Evolutionary conservation across 2,797 vertebrate genomes (phyloP), one percentile per base, ranked within the genome.

Genomic region (Cossypha heuglini): DNA sequence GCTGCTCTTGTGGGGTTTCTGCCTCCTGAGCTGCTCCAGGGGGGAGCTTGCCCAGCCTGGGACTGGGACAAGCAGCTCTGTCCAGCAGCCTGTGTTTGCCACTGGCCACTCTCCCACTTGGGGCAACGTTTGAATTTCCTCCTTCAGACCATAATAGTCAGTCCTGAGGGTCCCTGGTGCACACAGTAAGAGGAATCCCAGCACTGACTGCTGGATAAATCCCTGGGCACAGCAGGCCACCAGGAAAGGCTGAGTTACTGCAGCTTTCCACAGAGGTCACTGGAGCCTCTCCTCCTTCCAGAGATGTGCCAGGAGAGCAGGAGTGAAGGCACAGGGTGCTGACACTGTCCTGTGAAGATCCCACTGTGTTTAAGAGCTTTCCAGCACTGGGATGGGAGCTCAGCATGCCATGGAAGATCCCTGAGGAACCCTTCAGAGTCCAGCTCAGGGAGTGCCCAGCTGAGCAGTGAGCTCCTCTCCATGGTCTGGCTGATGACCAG

Each of bases 1-100:
- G 33, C 19, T 67, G 16, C 21, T 75, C 54, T 18, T 0, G 0
- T 9, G 0, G 3, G 16, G 13, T 43, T 88, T 68, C 38, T 69
- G 37, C 45, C 22, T 67, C 40, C 71, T 52, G 42, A 83, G 46
- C 67, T 77, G 38, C 25, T 35, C 45, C 31, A 11, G 24, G 10
- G 11, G 18, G 5, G 16, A 29, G 5, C 4, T 52, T 58, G 33
- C 24, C 15, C 51, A 71, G 26, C 5, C 24, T 38, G 46, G 24
- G 43, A 19, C 0, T 31, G 40, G 37, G 55, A 46, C 46, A 19
- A 25, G 46, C 45, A 42, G 20, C 31, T 46, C 43, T 13, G 76
- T 13, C 25, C 63, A 48, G 49, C 37, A 58, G 31, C 75, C 67
- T 43, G n/a, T 33, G 4, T 31, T 73, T 83, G 46, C 68, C 54